Percentiles rank a stretch among this genome's conserved stretches.
Conservation (phyloP, 2,113 vertebrate genomes). For the Progne subis region DNA sequence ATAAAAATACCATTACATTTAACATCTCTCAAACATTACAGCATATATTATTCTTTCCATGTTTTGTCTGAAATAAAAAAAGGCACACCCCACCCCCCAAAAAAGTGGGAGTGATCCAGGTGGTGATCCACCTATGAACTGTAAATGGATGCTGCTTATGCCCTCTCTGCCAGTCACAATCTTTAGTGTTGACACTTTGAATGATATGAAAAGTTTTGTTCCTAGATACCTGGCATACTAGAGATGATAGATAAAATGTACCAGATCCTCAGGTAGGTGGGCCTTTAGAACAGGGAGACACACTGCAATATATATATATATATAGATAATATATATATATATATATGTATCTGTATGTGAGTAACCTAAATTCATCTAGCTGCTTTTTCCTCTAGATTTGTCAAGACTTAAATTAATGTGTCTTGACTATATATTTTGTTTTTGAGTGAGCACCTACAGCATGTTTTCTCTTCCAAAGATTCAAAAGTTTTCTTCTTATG, state of each 20-base stretch:
- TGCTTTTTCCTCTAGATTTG: neutral
- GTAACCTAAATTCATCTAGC: neutral
- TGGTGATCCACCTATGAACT: neutral
- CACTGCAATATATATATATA: no score
- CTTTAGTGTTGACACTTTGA: neutral
- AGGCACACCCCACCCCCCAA: fast-evolving
- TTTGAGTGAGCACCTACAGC: neutral
- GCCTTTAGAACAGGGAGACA: neutral
- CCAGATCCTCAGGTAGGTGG: neutral
- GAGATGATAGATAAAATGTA: neutral
- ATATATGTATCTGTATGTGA: neutral
- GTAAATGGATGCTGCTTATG: neutral
- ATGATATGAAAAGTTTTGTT: neutral
- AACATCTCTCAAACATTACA: neutral
- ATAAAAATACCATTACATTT: neutral
- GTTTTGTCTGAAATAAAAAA: neutral
- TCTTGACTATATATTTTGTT: neutral
- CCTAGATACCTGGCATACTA: neutral
- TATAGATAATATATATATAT: neutral
- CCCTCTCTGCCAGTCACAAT: neutral
- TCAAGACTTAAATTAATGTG: neutral
- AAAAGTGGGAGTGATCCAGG: fast-evolving
- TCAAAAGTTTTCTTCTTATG: neutral
- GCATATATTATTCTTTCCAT: neutral
- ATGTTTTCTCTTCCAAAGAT: neutral